Base-by-base conservation (phyloP, 2,888 invertebrate species). In the Chirona hameri region DNA sequence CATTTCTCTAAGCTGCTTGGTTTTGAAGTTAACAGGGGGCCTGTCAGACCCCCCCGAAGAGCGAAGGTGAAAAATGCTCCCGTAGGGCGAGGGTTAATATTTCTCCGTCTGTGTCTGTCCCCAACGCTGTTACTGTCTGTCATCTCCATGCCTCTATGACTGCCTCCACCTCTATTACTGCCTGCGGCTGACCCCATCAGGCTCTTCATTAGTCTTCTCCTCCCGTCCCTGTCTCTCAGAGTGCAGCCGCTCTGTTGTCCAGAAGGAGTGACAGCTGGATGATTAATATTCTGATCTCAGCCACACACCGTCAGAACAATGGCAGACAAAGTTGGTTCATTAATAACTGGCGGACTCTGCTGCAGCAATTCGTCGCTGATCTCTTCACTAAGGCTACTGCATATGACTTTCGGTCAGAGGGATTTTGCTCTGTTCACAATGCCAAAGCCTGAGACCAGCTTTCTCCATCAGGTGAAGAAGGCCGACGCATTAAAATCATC, bases 401-500 rank as follows among this genome's bases (percentile, higher is more conserved):
- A 24, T 7, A n/a, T 60, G 60, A n/a, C 60, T 21, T 60, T n/a
- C n/a, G 7, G 60, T n/a, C n/a, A 4, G 10, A 60, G 9, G 15
- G 9, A 24, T 60, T 21, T 24, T 21, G 24, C 9, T 21, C 18
- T 24, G n/a, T 21, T 7, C 60, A 60, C 21, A 60, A n/a, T n/a
- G 60, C 4, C 3, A 9, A 24, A 60, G 60, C 9, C 24, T n/a
- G 21, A 60, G 60, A n/a, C 9, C n/a, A 21, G 60, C 24, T n/a
- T n/a, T 60, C 24, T 69, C 12, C 24, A 9, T 29, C 69, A 69
- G 69, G 69, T 3, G 69, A 94, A 79, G 92, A 94, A 87, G 98
- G 98, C 69, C 95, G 93, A 88, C 92, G 95, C 87, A 99, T 99
- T 85, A 92, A 95, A 89, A 94, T 99, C 87, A 97, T 99, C 87